Evolutionary conservation across 2,113 vertebrate genomes (phyloP).

Genomic region (Alligator sinensis): DNA sequence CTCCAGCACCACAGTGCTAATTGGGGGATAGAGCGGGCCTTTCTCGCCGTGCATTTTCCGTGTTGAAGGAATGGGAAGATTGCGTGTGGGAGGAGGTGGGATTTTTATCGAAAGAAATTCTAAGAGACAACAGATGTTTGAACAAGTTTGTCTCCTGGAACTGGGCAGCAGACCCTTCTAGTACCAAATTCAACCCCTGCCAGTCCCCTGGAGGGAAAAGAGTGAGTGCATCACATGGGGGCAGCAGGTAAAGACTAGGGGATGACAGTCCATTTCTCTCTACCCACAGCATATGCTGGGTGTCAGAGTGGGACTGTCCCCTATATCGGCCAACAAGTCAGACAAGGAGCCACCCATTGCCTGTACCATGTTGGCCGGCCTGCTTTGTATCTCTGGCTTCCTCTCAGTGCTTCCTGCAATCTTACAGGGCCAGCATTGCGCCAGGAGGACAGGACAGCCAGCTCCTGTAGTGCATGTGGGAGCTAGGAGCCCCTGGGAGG

Average conservation of each 20-base stretch:
- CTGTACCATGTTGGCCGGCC: accelerated
- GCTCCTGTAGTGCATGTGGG: accelerated
- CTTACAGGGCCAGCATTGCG: not conserved
- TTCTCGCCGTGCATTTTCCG: not conserved
- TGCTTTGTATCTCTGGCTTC: not conserved
- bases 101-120: not conserved
- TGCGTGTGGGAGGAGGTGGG: not conserved
- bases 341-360: not conserved
- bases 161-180: not conserved
- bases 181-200: not conserved
- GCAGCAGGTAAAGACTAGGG: not conserved
- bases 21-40: not conserved
- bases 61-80: not conserved
- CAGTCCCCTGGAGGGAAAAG: accelerated
- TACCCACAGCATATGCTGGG: not conserved
- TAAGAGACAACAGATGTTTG: not conserved
- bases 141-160: not conserved
- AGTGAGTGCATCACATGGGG: not conserved
- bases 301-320: not conserved
- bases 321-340: not conserved
- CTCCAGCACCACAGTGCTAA: not conserved
- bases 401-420: too few species aligned
- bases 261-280: not conserved
- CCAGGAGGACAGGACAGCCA: not conserved
- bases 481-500: not conserved